Base-by-base conservation (phyloP, 2,113 vertebrate species). In the Oxyruncus cristatus region DNA sequence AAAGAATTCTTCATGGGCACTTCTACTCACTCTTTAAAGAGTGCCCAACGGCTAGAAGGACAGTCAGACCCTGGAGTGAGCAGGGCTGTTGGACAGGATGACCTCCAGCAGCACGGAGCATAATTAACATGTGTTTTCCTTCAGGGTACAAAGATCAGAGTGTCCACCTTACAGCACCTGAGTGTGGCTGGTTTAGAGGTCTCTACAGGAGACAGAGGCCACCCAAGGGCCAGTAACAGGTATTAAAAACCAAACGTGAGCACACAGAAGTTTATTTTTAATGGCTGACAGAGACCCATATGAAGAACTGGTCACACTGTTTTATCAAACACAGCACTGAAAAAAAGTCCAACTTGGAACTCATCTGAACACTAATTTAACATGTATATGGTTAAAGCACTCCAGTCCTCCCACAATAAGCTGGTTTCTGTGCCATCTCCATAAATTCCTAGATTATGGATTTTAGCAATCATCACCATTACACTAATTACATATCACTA, bases 401-500 rank as follows among this genome's bases (percentile, higher is more conserved):
- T 61, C 58, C 81, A 92, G 78, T 26, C 83, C 88, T 73, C 82
- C 85, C 71, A 77, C 50, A 85, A 50, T 4, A 18, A 79, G 23
- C 50, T 82, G 46, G 28, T 50, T 91, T 50, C 82, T 59, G 58
- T 15, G 9, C 47, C 75, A 71, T 67, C 55, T 84, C 83, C 1
- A 0, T 73, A 35, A 55, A 18, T 66, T 92, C 61, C 73, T 78
- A 93, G 78, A 94, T 70, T 66, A 83, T 77, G 79, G 59, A 95
- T 95, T 96, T 95, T 84, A 78, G 59, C 90, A 90, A 88, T 70
- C 75, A 88, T 11, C 88, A 86, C 56, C 75, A 93, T 71, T 55
- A 90, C 47, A 58, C 82, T 94, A 96, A 96, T 96, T 94, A 85
- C 67, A 58, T 18, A 77, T 79, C 85, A 59, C 71, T 95, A 78